These are phyloP conservation scores for Emydocephalus ijimae DNA, from an alignment of 2,113 vertebrate genomes.

Conservation along the genomic window DNA sequence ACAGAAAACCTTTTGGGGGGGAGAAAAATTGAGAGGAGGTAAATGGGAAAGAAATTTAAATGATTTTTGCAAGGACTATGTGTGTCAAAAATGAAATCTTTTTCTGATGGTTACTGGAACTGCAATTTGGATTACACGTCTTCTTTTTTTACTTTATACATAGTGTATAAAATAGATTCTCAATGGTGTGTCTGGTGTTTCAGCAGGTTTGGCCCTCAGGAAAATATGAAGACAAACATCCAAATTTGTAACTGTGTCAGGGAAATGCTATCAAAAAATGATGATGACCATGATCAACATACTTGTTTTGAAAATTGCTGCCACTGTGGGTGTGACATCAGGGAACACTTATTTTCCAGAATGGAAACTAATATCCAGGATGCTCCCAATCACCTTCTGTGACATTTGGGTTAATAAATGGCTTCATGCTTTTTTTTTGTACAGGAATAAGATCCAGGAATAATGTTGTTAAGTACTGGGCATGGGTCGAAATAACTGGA, in stretches of 20 bases:
- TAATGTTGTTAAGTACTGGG: too few relatives aligned
- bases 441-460: neutral
- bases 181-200: neutral
- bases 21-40: neutral
- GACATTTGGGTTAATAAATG: neutral
- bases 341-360: neutral
- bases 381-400: neutral
- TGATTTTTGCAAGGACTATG: neutral
- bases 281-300: neutral
- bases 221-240: neutral
- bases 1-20: neutral
- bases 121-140: neutral
- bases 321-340: neutral
- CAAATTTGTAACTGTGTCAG: neutral
- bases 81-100: neutral
- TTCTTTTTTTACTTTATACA: neutral
- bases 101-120: neutral
- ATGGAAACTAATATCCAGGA: neutral
- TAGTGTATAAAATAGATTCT: neutral
- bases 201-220: neutral
- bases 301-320: neutral
- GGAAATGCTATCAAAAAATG: neutral
- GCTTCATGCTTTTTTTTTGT: neutral
- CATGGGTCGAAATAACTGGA: too few relatives aligned
- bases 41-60: neutral